Conservation (phyloP, 2,113 vertebrate species). For the Echinops telfairi region DNA sequence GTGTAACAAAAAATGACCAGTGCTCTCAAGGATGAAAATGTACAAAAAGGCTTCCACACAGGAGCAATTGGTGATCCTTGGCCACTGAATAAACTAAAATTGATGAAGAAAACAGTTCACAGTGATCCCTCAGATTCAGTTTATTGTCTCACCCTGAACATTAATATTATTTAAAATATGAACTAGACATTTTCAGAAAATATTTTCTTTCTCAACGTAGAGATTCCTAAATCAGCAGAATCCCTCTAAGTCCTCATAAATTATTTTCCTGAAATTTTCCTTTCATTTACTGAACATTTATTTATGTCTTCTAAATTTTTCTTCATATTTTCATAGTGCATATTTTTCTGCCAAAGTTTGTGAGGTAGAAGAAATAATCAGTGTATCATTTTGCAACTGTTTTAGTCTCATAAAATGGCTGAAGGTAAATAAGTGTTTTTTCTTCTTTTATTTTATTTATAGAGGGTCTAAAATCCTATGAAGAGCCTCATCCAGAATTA, state of each 20-base stretch:
- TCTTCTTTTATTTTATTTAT: not conserved
- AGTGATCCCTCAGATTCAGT: not conserved
- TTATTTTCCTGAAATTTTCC: not conserved
- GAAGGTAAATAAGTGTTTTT: not conserved
- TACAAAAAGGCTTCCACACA: not conserved
- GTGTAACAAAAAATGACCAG: not conserved
- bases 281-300: not conserved
- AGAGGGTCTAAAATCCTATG: not conserved
- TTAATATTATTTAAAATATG: not conserved
- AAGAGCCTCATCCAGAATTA: not conserved
- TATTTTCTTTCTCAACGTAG: not conserved
- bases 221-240: not conserved
- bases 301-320: not conserved
- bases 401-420: not conserved
- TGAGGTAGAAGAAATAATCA: not conserved
- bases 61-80: not conserved
- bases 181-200: not conserved
- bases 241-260: not conserved
- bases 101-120: not conserved
- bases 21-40: not conserved
- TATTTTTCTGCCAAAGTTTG: not conserved
- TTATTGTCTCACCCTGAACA: constrained; percentile 7
- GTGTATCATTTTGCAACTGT: not conserved
- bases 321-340: not conserved
- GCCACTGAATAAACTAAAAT: not conserved